These are phyloP conservation scores for Spatula clypeata DNA, from an alignment of 2,797 vertebrate genomes.

Conservation along the genomic window DNA sequence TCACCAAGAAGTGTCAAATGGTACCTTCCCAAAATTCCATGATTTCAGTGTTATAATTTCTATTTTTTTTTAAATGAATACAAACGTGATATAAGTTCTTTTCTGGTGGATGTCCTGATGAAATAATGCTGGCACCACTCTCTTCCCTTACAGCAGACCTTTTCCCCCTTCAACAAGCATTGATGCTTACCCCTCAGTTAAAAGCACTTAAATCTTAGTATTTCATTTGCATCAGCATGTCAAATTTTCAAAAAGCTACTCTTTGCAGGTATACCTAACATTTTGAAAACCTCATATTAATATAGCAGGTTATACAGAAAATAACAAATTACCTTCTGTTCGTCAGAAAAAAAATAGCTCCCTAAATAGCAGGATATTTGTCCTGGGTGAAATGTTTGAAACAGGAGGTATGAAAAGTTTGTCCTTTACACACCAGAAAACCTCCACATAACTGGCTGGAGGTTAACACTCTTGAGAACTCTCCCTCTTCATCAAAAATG, in stretches of 20 bases:
- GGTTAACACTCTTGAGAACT: background rate
- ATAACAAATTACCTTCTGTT: background rate
- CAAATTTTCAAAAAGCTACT: background rate
- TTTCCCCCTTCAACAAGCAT: background rate
- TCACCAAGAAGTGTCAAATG: background rate
- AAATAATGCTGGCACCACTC: background rate
- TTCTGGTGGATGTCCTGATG: background rate
- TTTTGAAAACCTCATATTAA: background rate
- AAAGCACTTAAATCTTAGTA: background rate
- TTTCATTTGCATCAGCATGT: background rate
- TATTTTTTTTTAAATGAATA: background rate
- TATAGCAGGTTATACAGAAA: background rate
- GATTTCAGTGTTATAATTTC: background rate
- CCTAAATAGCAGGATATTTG: background rate
- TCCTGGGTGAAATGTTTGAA: background rate
- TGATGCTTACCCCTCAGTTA: background rate
- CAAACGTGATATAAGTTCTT: background rate
- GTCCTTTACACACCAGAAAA: background rate
- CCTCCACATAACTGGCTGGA: rapidly evolving
- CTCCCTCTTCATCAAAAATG: background rate
- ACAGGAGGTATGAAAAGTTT: background rate
- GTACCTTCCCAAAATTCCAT: background rate
- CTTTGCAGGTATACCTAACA: background rate
- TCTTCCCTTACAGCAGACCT: background rate
- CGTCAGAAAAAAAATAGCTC: background rate